phyloP scores from a whole-genome alignment of 23 tunicate genomes.

The Botrylloides violaceus region DNA sequence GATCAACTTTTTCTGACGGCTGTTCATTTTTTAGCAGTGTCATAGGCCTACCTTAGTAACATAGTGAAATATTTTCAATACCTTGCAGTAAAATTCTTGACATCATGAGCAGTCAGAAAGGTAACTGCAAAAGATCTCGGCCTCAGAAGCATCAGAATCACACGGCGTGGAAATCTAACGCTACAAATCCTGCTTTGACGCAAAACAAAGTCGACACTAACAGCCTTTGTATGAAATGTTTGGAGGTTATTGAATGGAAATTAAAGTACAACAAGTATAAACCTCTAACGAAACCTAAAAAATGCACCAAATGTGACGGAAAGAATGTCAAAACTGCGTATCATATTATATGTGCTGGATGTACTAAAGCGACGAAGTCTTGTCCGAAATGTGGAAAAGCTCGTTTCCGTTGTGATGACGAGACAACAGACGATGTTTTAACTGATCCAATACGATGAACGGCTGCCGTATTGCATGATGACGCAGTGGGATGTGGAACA shows the following conservation, averaged over 20 bases:
- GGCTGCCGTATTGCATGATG: too few species aligned
- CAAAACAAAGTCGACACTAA: neutral
- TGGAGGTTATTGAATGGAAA: conserved; percentile 14
- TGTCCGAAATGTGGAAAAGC: conserved; percentile 17
- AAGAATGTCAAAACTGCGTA: conserved; percentile 11
- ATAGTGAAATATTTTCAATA: too few species aligned
- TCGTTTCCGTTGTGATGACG: neutral
- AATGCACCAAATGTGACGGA: conserved; percentile 22
- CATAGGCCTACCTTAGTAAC: too few species aligned
- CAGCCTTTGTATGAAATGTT: conserved; percentile 8
- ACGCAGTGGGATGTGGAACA: too few species aligned
- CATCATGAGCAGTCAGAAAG: conserved; percentile 17
- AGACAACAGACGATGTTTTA: neutral
- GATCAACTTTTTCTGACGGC: too few species aligned
- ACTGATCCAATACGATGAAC: too few species aligned
- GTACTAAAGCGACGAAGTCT: neutral
- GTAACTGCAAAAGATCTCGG: conserved; percentile 5
- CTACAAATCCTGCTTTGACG: neutral
- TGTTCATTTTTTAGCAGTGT: too few species aligned
- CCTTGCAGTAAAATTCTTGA: neutral
- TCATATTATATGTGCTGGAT: conserved; percentile 7
- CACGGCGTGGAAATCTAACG: conserved; percentile 21
- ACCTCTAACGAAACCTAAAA: conserved; percentile 19
- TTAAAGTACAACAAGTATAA: conserved; percentile 26
- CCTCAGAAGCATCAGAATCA: conserved; percentile 31